These are phyloP conservation scores for Tolypeutes matacus DNA, from an alignment of 2,797 vertebrate species.

Conservation along the genomic window DNA sequence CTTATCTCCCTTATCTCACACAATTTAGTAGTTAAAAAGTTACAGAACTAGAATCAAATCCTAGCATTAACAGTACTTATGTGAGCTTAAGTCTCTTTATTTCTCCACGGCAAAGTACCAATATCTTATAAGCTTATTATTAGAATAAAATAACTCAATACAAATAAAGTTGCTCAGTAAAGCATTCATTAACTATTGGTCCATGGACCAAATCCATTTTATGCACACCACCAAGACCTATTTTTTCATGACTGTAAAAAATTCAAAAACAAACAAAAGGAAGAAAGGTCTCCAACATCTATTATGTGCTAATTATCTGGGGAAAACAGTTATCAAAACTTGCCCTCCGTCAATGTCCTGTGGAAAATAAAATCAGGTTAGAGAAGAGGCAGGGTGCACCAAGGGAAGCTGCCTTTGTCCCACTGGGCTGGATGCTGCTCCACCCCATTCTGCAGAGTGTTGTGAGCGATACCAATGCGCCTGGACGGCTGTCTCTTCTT, in stretches of 20 bases:
- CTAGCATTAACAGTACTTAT: neutral
- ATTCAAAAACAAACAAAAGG: neutral
- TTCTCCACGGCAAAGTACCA: neutral
- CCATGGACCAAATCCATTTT: conserved; percentile 24
- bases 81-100: neutral
- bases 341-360: conserved; percentile 95
- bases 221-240: neutral
- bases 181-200: neutral
- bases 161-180: neutral
- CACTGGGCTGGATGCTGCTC: rapidly evolving
- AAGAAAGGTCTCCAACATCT: neutral
- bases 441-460: rapidly evolving
- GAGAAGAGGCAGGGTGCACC: rapidly evolving
- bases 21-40: conserved; percentile 10
- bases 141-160: neutral
- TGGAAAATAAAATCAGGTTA: conserved; percentile 51
- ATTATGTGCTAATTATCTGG: neutral
- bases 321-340: neutral
- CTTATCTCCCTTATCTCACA: neutral
- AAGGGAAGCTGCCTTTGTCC: rapidly evolving
- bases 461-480: neutral
- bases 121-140: neutral
- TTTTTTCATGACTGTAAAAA: neutral
- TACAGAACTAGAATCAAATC: conserved; percentile 29
- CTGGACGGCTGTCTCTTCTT: neutral